phyloP scores from a whole-genome alignment of 2,797 vertebrate species.

The Bradypodion pumilum region DNA sequence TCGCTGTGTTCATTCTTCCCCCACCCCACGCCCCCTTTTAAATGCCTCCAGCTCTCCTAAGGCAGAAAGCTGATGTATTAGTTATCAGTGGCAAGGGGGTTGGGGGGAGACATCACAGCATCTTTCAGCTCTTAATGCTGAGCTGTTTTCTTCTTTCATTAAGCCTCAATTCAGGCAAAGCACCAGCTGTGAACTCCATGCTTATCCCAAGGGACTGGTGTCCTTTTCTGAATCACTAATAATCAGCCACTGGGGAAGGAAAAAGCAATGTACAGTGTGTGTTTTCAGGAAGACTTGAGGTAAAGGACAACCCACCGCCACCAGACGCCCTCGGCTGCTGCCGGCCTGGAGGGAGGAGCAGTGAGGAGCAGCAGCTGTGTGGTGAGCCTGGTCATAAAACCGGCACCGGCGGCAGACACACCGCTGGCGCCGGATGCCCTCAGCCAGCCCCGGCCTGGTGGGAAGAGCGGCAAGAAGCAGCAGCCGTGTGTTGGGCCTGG shows the following conservation, averaged over 20 bases:
- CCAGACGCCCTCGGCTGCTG: too few species aligned
- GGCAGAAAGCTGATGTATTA: constrained; percentile 2
- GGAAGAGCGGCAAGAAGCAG: too few species aligned
- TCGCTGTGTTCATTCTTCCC: background rate
- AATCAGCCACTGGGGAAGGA: constrained; percentile 38
- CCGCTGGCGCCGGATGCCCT: too few species aligned
- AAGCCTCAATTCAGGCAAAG: constrained; percentile 10
- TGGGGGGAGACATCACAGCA: constrained; percentile 24
- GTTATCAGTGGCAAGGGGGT: background rate
- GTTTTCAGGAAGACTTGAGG: constrained; percentile 39
- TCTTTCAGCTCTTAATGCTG: constrained; percentile 26
- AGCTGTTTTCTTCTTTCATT: constrained; percentile 34
- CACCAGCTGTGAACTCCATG: constrained; percentile 42
- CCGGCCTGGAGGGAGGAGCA: too few species aligned
- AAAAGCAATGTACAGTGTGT: constrained; percentile 44
- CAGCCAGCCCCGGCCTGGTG: too few species aligned
- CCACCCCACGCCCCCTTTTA: too few species aligned
- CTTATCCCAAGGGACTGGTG: constrained; percentile 48
- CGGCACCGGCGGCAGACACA: too few species aligned
- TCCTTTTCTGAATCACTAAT: constrained; percentile 46
- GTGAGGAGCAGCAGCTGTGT: too few species aligned
- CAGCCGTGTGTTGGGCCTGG: too few species aligned
- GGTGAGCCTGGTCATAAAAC: too few species aligned
- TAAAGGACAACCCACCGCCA: too few species aligned
- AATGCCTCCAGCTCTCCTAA: constrained; percentile 10